phyloP scores from a whole-genome alignment of 2,113 vertebrate genomes.

The Spilogale gracilis region DNA sequence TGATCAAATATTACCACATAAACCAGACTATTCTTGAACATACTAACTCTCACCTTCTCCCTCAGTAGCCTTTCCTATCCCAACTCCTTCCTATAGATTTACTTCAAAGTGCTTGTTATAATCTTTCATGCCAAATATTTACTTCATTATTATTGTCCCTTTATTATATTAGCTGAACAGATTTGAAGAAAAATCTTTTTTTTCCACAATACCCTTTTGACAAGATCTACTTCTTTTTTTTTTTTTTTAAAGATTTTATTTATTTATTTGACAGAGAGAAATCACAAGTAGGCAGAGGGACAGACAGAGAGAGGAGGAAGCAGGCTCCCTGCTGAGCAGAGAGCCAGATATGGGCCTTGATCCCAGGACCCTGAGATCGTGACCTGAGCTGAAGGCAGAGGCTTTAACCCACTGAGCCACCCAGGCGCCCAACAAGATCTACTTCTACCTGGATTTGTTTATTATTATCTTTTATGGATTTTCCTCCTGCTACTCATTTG shows the following conservation, averaged over 20 bases:
- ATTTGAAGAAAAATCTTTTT: background rate
- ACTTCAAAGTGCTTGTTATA: background rate
- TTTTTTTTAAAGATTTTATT: too few relatives aligned
- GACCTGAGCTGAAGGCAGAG: too few relatives aligned
- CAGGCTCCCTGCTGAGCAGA: too few relatives aligned
- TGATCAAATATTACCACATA: background rate
- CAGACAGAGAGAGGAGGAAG: too few relatives aligned
- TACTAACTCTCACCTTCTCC: fast-evolving
- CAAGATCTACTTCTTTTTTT: background rate
- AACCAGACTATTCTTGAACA: background rate
- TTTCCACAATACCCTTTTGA: background rate
- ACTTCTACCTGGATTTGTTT: background rate
- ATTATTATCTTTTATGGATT: background rate
- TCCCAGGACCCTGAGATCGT: too few relatives aligned
- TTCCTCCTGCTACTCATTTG: background rate
- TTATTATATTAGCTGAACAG: background rate
- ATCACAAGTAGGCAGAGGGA: too few relatives aligned
- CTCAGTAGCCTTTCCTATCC: background rate
- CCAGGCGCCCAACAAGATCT: background rate
- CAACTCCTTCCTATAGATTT: background rate
- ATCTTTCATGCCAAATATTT: background rate
- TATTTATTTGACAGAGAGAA: too few relatives aligned
- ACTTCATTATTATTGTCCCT: background rate
- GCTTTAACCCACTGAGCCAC: too few relatives aligned
- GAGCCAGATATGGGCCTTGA: too few relatives aligned